Conservation (phyloP, 2,888 invertebrate genomes). For the Bimastos eiseni region DNA sequence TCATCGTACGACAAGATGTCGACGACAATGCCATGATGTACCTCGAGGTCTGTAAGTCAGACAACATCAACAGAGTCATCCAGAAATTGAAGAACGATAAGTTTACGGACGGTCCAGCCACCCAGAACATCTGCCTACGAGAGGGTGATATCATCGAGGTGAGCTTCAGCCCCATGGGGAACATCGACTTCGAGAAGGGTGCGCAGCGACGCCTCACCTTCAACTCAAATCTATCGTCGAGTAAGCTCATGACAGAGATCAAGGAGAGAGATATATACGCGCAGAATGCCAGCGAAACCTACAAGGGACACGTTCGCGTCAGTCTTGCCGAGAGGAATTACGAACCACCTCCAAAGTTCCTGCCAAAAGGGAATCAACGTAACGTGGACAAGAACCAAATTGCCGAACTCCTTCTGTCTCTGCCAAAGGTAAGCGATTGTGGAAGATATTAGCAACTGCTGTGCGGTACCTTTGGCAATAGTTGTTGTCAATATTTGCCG, state of each 20-base stretch:
- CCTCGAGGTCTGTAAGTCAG: background rate
- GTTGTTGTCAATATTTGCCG: too few species aligned
- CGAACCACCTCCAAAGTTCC: constrained; percentile 15
- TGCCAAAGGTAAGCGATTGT: constrained; percentile 22
- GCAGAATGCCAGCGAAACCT: constrained; percentile 28
- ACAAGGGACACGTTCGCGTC: background rate
- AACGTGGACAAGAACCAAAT: constrained; percentile 4
- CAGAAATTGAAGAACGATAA: constrained; percentile 1
- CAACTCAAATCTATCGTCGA: constrained; percentile 24
- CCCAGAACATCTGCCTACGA: background rate
- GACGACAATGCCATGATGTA: background rate
- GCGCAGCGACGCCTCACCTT: background rate
- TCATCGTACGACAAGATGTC: constrained; percentile 22
- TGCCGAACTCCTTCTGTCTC: background rate
- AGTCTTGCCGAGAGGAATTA: constrained; percentile 6
- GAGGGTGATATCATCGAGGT: constrained; percentile 29
- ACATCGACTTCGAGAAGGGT: constrained; percentile 25
- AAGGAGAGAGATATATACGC: constrained; percentile 21
- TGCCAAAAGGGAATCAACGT: background rate
- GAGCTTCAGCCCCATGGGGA: background rate
- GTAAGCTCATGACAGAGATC: background rate
- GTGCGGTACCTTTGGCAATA: too few species aligned
- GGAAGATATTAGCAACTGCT: too few species aligned
- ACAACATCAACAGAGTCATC: constrained; percentile 21
- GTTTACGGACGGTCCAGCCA: constrained; percentile 27